Conservation (phyloP, 2,797 vertebrate genomes). For the Tympanoctomys barrerae region DNA sequence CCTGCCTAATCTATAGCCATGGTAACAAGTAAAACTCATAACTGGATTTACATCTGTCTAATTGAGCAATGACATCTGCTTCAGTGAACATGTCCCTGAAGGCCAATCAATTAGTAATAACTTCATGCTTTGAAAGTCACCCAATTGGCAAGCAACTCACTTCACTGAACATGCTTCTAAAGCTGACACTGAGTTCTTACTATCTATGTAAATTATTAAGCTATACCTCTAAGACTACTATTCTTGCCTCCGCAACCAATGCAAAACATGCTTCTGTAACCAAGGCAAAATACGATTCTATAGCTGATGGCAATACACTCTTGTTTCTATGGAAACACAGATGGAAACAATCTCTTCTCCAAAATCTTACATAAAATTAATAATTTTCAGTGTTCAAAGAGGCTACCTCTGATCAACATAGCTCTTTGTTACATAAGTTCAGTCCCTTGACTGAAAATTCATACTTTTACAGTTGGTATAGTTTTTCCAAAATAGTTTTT, state of each 20-base stretch:
- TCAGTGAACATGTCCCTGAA: constrained; percentile 24
- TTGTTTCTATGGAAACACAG: not conserved
- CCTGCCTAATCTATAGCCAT: not conserved
- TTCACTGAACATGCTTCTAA: not conserved
- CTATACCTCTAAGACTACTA: not conserved
- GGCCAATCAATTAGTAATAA: constrained; percentile 40
- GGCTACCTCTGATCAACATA: not conserved
- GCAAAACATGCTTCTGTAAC: not conserved
- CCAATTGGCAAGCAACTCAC: not conserved
- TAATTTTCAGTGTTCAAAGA: not conserved
- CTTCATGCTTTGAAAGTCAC: constrained; percentile 26
- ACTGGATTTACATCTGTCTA: constrained; percentile 9
- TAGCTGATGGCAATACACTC: not conserved
- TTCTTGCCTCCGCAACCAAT: not conserved
- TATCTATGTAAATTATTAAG: not conserved
- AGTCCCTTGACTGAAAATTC: not conserved
- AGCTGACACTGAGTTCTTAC: not conserved
- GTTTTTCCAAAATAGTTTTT: not conserved
- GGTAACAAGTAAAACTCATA: constrained; percentile 7
- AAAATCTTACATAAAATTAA: not conserved
- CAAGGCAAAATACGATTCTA: not conserved
- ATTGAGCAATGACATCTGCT: constrained; percentile 44
- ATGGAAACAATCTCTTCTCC: not conserved
- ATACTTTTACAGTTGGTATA: not conserved
- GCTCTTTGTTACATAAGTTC: not conserved